A percentile compares a stretch with the other conserved stretches of the same genome.
Evolutionary conservation across 2,113 vertebrate genomes (phyloP).

Genomic region (Crotalus viridis): DNA sequence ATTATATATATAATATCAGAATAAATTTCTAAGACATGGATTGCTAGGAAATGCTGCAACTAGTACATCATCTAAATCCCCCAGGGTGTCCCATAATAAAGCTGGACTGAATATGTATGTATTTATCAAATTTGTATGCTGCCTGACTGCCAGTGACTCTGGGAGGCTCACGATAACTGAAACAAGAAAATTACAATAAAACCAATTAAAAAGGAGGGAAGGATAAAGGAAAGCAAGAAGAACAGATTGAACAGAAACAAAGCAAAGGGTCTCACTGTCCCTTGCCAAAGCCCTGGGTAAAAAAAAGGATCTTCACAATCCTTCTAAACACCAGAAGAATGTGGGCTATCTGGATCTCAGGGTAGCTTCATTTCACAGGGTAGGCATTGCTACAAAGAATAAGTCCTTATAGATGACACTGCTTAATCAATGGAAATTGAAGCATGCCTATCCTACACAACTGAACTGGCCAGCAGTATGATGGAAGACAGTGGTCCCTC

Average conservation of each 20-base stretch:
- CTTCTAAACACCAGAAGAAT: neutral
- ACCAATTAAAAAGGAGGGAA: neutral
- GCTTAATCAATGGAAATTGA: neutral
- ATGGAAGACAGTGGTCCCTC: neutral
- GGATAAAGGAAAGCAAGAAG: neutral
- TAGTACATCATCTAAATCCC: too few species aligned
- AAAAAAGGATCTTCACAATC: neutral
- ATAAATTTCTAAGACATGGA: too few species aligned
- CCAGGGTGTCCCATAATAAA: neutral
- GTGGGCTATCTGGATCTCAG: neutral
- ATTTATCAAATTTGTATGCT: neutral
- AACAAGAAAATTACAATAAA: neutral
- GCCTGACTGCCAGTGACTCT: neutral
- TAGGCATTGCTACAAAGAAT: neutral
- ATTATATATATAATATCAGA: too few species aligned
- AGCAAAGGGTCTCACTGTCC: neutral
- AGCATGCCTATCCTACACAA: neutral
- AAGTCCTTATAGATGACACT: neutral
- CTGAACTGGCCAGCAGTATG: neutral
- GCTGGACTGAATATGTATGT: neutral
- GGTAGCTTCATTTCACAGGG: neutral
- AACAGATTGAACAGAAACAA: neutral
- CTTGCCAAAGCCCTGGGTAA: neutral
- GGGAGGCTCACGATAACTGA: neutral
- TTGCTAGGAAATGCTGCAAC: too few species aligned